Percentiles rank a stretch among this genome's conserved stretches.
Evolutionary conservation across 1,140 invertebrate species (phyloP).

Genomic region (Phenacoccus solenopsis): DNA sequence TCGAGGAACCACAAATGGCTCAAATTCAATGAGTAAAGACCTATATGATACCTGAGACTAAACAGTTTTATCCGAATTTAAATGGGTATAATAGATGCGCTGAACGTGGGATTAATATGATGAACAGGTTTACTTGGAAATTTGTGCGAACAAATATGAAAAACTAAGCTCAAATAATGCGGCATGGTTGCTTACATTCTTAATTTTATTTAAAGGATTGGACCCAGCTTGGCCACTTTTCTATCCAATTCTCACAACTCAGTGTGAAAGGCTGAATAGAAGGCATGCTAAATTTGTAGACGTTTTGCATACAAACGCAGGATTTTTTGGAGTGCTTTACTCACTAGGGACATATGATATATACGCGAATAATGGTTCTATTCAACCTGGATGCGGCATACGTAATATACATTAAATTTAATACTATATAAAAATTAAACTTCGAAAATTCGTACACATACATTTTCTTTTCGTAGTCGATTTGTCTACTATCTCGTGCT

Average conservation of each 20-base stretch:
- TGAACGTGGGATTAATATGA: too few species aligned
- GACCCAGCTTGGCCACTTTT: constrained; percentile 49
- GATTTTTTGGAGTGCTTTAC: constrained; percentile 39
- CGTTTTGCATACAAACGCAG: constrained; percentile 50
- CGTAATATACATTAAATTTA: too few species aligned
- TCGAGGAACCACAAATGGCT: too few species aligned
- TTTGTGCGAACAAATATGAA: neutral
- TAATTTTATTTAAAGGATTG: constrained; percentile 34
- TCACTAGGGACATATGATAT: constrained; percentile 45
- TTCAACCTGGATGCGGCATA: constrained; percentile 49
- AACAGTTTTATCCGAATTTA: too few species aligned
- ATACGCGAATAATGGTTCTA: constrained; percentile 46
- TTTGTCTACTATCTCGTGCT: too few species aligned
- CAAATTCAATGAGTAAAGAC: too few species aligned
- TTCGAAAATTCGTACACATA: too few species aligned
- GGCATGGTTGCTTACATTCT: neutral
- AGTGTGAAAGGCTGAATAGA: constrained; percentile 38
- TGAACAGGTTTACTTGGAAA: too few species aligned
- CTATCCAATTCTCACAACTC: constrained; percentile 26
- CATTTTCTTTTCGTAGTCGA: too few species aligned
- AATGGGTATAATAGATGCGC: too few species aligned
- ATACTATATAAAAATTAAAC: too few species aligned
- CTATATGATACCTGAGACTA: too few species aligned
- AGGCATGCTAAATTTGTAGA: constrained; percentile 48
- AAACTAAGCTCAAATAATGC: neutral